phyloP scores from a whole-genome alignment of 2,113 vertebrate species.

The Sisor rabdophorus region DNA sequence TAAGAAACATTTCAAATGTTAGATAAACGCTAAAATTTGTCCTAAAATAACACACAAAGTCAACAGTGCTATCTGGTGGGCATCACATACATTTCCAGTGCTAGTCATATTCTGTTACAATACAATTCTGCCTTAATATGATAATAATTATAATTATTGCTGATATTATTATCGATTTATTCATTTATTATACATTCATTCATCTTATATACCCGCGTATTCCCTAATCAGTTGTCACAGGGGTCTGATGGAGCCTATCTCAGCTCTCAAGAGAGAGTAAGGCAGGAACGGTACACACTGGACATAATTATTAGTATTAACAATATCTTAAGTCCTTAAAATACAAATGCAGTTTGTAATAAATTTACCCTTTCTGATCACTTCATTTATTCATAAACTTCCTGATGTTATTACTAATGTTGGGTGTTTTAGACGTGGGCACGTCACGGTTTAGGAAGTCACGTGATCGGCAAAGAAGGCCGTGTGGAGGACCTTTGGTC shows the following conservation, averaged over 20 bases:
- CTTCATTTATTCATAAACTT: not conserved
- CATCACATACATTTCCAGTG: not conserved
- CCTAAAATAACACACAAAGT: not conserved
- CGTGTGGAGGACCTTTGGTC: conserved; percentile 35
- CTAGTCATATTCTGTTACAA: not conserved
- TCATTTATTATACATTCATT: too few species aligned
- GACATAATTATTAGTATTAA: too few species aligned
- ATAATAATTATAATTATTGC: too few species aligned
- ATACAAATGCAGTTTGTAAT: too few species aligned
- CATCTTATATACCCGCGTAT: too few species aligned
- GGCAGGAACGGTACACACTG: too few species aligned
- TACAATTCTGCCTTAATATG: not conserved
- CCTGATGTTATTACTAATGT: not conserved
- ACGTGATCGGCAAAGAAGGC: conserved; percentile 47
- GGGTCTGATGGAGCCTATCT: too few species aligned
- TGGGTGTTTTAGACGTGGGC: not conserved
- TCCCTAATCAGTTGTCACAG: too few species aligned
- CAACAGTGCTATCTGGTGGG: conserved; percentile 21
- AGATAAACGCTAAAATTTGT: not conserved
- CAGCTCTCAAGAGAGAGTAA: too few species aligned
- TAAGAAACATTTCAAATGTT: not conserved
- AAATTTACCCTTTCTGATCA: not conserved
- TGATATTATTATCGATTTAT: too few species aligned
- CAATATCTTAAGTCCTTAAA: too few species aligned
- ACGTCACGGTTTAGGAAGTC: conserved; percentile 29